A percentile compares a stretch with the other conserved stretches of the same genome.
phyloP scores from a whole-genome alignment of 1,140 invertebrate genomes.

The Tetramorium parvispinum region DNA sequence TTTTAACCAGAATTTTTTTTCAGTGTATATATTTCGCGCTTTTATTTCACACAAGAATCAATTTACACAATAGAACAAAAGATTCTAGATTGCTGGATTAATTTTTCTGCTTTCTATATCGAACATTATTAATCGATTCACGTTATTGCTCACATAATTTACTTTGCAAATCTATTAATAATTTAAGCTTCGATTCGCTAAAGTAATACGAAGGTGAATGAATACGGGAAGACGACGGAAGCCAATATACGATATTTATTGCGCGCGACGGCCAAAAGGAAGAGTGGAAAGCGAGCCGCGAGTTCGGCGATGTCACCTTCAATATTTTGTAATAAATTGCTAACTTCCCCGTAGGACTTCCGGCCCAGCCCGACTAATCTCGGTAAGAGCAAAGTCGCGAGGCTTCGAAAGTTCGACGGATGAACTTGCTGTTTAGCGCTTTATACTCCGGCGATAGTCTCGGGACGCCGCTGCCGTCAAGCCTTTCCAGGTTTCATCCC shows the following conservation, averaged over 20 bases:
- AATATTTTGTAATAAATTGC: slow-evolving; percentile 77
- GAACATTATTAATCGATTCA: background rate
- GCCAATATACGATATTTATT: slow-evolving; percentile 47
- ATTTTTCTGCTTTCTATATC: background rate
- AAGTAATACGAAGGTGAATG: slow-evolving; percentile 2
- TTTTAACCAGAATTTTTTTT: too few relatives aligned
- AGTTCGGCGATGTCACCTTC: slow-evolving; percentile 50
- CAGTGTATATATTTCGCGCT: too few relatives aligned
- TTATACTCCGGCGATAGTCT: slow-evolving; percentile 68
- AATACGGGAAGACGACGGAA: background rate
- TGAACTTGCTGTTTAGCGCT: slow-evolving; percentile 74
- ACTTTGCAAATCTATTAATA: background rate
- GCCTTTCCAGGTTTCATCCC: slow-evolving; percentile 37
- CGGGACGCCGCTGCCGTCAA: slow-evolving; percentile 15
- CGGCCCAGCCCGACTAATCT: slow-evolving; percentile 60
- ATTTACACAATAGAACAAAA: too few relatives aligned
- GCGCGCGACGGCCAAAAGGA: slow-evolving; percentile 10
- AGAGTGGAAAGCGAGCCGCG: background rate
- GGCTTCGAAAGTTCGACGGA: slow-evolving; percentile 68
- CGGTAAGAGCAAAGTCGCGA: slow-evolving; percentile 73
- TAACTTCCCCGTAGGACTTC: slow-evolving; percentile 60
- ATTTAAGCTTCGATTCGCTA: background rate
- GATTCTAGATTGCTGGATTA: background rate
- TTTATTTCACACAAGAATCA: too few relatives aligned
- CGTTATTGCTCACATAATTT: background rate